phyloP scores from a whole-genome alignment of 2,797 vertebrate genomes.

The Catharus ustulatus region DNA sequence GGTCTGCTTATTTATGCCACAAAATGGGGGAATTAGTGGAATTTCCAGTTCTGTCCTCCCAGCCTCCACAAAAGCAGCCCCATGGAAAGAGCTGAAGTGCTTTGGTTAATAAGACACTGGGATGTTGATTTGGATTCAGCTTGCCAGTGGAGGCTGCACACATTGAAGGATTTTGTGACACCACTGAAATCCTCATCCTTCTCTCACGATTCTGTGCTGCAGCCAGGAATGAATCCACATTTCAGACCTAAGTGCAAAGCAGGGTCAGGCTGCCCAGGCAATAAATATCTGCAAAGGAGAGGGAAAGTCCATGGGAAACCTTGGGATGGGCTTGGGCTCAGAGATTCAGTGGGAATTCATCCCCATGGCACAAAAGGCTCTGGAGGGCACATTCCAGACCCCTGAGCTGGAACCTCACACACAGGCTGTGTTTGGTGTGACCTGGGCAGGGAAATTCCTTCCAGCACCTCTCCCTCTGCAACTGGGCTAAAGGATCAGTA shows the following conservation, averaged over 20 bases:
- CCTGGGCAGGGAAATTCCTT: not conserved
- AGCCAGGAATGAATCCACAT: rapidly evolving
- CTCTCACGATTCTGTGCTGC: rapidly evolving
- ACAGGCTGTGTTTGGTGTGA: rapidly evolving
- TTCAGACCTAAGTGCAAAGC: not conserved
- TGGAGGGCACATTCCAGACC: no score
- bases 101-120: not conserved
- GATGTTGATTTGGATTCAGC: rapidly evolving
- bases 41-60: not conserved
- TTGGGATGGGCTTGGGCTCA: not conserved
- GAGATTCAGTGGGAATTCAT: rapidly evolving
- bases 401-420: rapidly evolving
- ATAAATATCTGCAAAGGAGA: not conserved
- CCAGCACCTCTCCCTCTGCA: not conserved
- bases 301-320: not conserved
- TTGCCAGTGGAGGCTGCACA: not conserved
- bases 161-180: rapidly evolving
- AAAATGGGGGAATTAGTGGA: not conserved
- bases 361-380: rapidly evolving
- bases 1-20: not conserved
- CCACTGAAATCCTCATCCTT: not conserved
- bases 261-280: not conserved
- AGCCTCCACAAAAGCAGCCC: not conserved
- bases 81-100: not conserved
- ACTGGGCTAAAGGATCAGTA: not conserved